Base-by-base conservation (phyloP, 2,113 vertebrate genomes). In the Erinaceus europaeus region DNA sequence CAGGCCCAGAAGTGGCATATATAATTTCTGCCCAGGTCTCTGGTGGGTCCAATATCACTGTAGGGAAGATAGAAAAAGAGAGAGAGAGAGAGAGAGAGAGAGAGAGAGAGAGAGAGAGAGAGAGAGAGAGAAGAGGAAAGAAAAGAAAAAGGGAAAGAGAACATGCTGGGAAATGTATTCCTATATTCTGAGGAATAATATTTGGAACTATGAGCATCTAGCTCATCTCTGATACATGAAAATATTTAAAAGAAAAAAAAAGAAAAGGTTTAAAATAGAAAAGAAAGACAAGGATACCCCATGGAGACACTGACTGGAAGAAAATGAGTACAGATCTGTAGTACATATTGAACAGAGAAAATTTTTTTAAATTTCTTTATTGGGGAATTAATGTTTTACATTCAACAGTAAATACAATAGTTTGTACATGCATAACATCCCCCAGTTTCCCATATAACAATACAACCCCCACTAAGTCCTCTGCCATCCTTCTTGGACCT, bases 241-340 rank as follows among this genome's bases (percentile, higher is more conserved):
- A 90, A 57, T 17, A 29, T 71, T 89, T 32, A 71, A 90, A 83
- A 69, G 62, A 68, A 65, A 90, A 84, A 67, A 89, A n/a, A 84
- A 52, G n/a, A n/a, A n/a, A 90, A 57, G 23, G 32, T 71, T 89
- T 32, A 71, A 90, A 83, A 69, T 69, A 68, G 71, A 90, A 84
- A 67, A 89, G 36, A 84, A 52, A 44, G 53, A 65, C 80, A 81
- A 71, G 21, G 53, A 71, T 80, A 72, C 48, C 13, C n/a, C 25
- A 84, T 29, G 62, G 11, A 65, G 62, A 76, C n/a, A n/a, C 27
- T 67, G 80, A 71, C 12, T 21, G 50, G 62, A 76, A 71, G 53
- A 94, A 88, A 81, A 23, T 48, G 76, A 44, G 59, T 69, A 25
- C 42, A 57, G 50, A 6, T 87, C 6, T 89, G n/a, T n/a, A n/a